These are phyloP conservation scores for Drosophila ercepeae DNA, from an alignment of 1,140 invertebrate species.

Conservation along the genomic window DNA sequence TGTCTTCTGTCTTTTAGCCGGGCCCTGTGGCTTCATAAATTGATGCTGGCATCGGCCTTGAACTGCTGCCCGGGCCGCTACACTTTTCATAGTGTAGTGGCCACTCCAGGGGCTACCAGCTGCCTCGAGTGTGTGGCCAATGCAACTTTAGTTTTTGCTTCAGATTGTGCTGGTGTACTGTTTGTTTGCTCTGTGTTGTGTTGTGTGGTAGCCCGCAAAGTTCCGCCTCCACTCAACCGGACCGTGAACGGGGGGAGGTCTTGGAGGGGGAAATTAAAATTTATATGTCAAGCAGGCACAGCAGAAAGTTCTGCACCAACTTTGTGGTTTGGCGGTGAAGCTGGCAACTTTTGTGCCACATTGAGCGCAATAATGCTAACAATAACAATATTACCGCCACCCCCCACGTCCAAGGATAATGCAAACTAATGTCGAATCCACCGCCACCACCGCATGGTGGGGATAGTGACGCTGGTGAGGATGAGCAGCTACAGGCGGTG, in stretches of 20 bases:
- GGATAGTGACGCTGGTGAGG: slow-evolving; percentile 24
- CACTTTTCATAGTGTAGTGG: slow-evolving; percentile 31
- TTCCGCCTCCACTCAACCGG: slow-evolving; percentile 27
- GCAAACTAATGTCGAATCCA: slow-evolving; percentile 67
- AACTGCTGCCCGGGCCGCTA: slow-evolving; percentile 22
- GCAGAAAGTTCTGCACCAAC: slow-evolving; percentile 57
- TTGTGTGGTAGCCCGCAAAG: slow-evolving; percentile 38
- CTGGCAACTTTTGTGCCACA: slow-evolving; percentile 61
- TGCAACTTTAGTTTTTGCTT: slow-evolving; percentile 46
- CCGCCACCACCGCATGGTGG: slow-evolving; percentile 20
- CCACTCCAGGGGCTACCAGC: slow-evolving; percentile 36
- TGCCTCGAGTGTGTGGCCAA: slow-evolving; percentile 44
- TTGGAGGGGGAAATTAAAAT: slow-evolving; percentile 59
- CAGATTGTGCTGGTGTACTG: slow-evolving; percentile 29
- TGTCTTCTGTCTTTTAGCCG: slow-evolving; percentile 2
- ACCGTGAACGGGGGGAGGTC: neutral
- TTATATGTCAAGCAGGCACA: slow-evolving; percentile 69
- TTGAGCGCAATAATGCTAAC: slow-evolving; percentile 69
- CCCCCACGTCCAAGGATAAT: slow-evolving; percentile 51
- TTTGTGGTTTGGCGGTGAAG: slow-evolving; percentile 44
- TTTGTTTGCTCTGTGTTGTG: slow-evolving; percentile 35
- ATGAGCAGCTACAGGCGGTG: slow-evolving; percentile 12
- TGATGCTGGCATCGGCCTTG: slow-evolving; percentile 46
- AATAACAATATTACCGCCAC: slow-evolving; percentile 61
- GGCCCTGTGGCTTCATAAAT: slow-evolving; percentile 40